Conservation (phyloP, 2,888 invertebrate species). For the Parnassius glacialis region DNA sequence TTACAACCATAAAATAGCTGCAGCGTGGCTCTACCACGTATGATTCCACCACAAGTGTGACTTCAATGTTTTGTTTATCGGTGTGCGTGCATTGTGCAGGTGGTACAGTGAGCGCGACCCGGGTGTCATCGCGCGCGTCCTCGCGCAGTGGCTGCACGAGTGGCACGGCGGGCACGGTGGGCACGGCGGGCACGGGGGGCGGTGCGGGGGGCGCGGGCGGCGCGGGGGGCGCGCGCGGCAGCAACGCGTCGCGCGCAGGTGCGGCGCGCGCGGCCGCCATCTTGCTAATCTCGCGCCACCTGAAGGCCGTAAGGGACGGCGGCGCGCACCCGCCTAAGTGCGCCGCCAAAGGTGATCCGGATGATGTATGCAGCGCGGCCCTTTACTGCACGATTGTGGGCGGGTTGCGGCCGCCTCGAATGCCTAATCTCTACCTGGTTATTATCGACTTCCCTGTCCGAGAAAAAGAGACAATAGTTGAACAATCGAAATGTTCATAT, state of each 20-base stretch:
- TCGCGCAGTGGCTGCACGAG: slow-evolving; percentile 76
- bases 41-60: too few species aligned
- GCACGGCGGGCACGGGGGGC: slow-evolving; percentile 56
- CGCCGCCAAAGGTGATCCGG: slow-evolving; percentile 81
- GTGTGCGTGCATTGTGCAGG: slow-evolving; percentile 53
- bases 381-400: slow-evolving; percentile 57
- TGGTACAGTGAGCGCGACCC: slow-evolving; percentile 79
- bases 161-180: slow-evolving; percentile 55
- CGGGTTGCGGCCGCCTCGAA: slow-evolving; percentile 43
- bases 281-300: slow-evolving; percentile 96
- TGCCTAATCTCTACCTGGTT: slow-evolving; percentile 21
- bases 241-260: slow-evolving; percentile 93
- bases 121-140: slow-evolving; percentile 72
- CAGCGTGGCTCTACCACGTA: too few species aligned
- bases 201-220: slow-evolving; percentile 44
- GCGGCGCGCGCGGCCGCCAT: slow-evolving; percentile 96
- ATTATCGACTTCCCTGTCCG: too few species aligned
- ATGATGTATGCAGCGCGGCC: slow-evolving; percentile 76
- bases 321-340: slow-evolving; percentile 79
- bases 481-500: too few species aligned
- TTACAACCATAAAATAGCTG: too few species aligned
- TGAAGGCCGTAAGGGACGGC: slow-evolving; percentile 82
- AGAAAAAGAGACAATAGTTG: too few species aligned
- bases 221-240: slow-evolving; percentile 66
- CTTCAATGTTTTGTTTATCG: too few species aligned